Evolutionary conservation across 2,888 invertebrate genomes (phyloP), one percentile per base, ranked within the genome.

Genomic region (Euphydryas editha): DNA sequence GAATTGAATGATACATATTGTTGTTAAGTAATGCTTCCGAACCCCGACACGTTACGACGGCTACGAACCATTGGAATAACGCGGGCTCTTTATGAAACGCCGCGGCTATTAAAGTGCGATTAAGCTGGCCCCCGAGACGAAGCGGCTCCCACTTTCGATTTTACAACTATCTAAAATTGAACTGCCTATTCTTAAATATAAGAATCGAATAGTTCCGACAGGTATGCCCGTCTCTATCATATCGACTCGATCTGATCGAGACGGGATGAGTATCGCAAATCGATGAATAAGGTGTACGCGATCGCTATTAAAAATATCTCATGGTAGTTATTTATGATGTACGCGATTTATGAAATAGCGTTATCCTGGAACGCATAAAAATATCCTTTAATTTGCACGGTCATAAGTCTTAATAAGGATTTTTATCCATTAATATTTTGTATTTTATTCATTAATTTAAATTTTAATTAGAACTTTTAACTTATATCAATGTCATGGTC

Each of bases 21-120:
- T 64, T 54, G 54, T 42, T 20, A 42, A 30, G 44, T 57, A 59
- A 65, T 44, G 73, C 75, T 76, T 73, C 76, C 72, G 75, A 74
- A 73, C 69, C 72, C 73, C 74, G 72, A 70, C 74, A 70, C 70
- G 68, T 30, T 30, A 39, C n/a, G n/a, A n/a, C n/a, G 54, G 30
- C 8, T 30, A 30, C n/a, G 47, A 63, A 68, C 75, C 79, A 79
- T 68, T 81, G 84, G 82, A 76, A 71, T 79, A 74, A 73, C 78
- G 72, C 79, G 67, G 49, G 59, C 70, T 74, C 86, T 90, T 90
- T 91, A 88, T 81, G 75, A 79, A 77, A 77, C 73, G 86, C 92
- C 90, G 92, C 87, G 68, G 82, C 90, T 84, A 91, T 91, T 92
- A 92, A 90, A 89, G 76, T 73, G 72, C 90, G 88, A 91, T 91